Evolutionary conservation across 1,140 invertebrate species (phyloP), one percentile per base, ranked within the genome.

Genomic region (Leptopilina boulardi): DNA sequence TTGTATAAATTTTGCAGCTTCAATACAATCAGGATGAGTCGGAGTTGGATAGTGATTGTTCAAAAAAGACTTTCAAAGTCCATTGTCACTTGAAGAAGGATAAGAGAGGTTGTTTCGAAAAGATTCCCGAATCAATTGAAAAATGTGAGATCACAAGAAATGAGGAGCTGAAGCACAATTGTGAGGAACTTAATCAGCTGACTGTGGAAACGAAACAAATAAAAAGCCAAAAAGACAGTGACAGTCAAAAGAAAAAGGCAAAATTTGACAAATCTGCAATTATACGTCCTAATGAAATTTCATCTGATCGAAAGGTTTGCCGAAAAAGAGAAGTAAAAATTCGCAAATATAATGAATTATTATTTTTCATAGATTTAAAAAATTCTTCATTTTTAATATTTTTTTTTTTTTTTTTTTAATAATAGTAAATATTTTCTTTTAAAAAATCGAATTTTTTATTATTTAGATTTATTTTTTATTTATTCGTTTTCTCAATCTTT

Each of bases 51-150:
- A 66, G 59, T n/a, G 23, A 66, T 30, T 66, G 11, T n/a, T 66
- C 59, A 26, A 66, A 30, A 66, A 66, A 30, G 13, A n/a, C 59
- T 34, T 66, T 8, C 13, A 10, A 23, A 6, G 59, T n/a, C 1
- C 23, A 66, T 66, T 66, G 26, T 8, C 59, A 66, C 47, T 51
- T 51, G 59, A 66, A 66, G 26, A 66, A 66, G 26, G 26, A 66
- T 30, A 66, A 23, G 15, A 23, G 6, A 13, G 21, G 26, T 6
- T 66, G 21, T 30, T 66, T 66, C 26, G 59, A 34, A 66, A 66
- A 30, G 23, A 66, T 23, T 34, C 11, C 13, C 15, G 59, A 66
- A 66, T 66, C 59, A 30, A 66, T 66, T 66, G 59, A 66, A 30
- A 30, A 66, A 0, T 66, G 59, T 66, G 59, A 30, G 30, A 66